Base-by-base conservation (phyloP, 92 coral and sea anemone species). In the Hydrozoanthus gracilis region DNA sequence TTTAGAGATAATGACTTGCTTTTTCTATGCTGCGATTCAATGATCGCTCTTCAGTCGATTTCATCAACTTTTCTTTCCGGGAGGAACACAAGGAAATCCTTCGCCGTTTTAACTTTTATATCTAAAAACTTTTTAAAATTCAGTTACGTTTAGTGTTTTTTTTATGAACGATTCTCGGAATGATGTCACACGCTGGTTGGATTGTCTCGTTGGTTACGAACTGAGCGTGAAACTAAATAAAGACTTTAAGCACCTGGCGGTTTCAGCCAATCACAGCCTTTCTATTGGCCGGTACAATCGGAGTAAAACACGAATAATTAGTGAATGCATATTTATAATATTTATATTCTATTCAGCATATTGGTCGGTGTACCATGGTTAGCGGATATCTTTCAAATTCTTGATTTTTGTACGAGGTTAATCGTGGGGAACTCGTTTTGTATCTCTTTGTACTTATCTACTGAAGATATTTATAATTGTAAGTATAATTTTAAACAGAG, bases 271-370 rank as follows among this genome's bases (percentile, higher is more conserved):
- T 80, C 85, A 66, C 46, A 66, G 18, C 75, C 12, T 46, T 80
- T 35, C 58, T 27, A 62, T 48, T 65, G 12, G 5, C 70, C 54
- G 15, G 51, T 44, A 51, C 58, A 51, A 61, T 9, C 27, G 69
- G 85, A 60, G 50, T n/a, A 44, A 44, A 79, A 78, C 52, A 62
- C 64, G 84, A 62, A 79, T 79, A 64, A 64, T 66, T 5, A 80
- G 56, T 12, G 67, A 48, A 48, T 75, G 52, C 51, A 54, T 75
- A 7, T 58, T 73, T 70, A 46, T 44, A 60, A 65, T 48, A 65
- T 66, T 20, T 80, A 56, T 80, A 49, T 80, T 80, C 39, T 80
- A 65, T 80, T 80, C 51, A 16, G 85, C 39, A 49, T 80, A 80
- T 80, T 80, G 61, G 62, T 47, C 62, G 48, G 27, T 65, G 44